Conservation (phyloP, 1,140 invertebrate genomes). For the Aphis gossypii region DNA sequence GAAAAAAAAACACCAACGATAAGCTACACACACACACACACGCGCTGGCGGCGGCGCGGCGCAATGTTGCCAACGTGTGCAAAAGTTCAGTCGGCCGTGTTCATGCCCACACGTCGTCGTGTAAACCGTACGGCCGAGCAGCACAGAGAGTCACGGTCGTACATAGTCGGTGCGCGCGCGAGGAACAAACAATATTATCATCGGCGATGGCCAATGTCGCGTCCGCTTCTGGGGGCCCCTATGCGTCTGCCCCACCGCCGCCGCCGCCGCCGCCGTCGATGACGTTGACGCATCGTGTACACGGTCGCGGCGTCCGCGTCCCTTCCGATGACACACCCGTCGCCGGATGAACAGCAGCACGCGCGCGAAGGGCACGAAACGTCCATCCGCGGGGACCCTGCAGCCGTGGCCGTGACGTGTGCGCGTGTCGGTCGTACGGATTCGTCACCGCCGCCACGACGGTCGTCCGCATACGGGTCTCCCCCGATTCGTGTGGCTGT, state of each 20-base stretch:
- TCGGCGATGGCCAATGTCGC: background rate
- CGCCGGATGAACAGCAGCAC: background rate
- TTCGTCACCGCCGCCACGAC: background rate
- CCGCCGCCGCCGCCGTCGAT: background rate
- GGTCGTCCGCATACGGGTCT: background rate
- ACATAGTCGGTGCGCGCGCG: background rate
- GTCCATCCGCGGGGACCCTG: no score
- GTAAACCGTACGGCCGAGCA: background rate
- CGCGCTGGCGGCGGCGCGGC: background rate
- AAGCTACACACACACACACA: background rate
- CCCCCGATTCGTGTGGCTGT: no score
- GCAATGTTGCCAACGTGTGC: conserved; percentile 41
- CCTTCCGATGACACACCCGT: background rate
- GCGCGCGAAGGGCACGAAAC: background rate
- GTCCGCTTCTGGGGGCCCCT: background rate
- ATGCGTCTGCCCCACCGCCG: background rate
- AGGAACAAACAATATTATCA: background rate
- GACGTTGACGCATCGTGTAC: background rate
- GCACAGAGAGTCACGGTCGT: background rate
- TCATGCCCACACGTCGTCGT: no score
- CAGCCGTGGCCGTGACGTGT: no score
- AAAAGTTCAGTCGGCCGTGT: conserved; percentile 29
- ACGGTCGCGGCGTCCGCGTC: background rate
- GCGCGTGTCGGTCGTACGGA: background rate
- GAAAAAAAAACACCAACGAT: conserved; percentile 29